Evolutionary conservation across 1,140 invertebrate genomes (phyloP).

Genomic region (Bombus waltoni): DNA sequence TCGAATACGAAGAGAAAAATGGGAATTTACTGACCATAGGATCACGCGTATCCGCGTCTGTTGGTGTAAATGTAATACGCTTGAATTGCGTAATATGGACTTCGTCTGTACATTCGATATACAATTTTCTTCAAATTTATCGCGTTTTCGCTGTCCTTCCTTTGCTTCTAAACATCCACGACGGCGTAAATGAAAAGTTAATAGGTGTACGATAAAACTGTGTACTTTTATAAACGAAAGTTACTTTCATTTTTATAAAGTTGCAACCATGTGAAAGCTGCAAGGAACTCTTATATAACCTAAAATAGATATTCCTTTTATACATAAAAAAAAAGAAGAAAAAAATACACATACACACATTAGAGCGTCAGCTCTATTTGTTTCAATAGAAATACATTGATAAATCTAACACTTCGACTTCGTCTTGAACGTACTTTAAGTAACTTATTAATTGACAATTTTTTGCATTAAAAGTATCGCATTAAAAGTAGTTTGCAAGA

Average conservation of each 20-base stretch:
- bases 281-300: no score
- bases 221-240: neutral
- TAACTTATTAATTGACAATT: no score
- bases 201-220: neutral
- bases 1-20: constrained; percentile 4
- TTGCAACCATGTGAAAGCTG: no score
- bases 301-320: no score
- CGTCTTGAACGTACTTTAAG: no score
- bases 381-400: neutral
- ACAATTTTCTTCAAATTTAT: neutral
- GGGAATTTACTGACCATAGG: constrained; percentile 9
- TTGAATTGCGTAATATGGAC: constrained; percentile 8
- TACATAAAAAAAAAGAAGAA: neutral
- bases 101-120: neutral
- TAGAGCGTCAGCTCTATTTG: neutral
- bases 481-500: neutral
- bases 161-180: neutral
- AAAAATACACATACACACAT: no score
- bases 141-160: neutral
- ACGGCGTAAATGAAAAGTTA: neutral
- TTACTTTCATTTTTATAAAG: neutral
- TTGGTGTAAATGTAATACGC: constrained; percentile 6
- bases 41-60: neutral
- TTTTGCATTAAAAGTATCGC: no score
- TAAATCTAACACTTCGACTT: neutral